Evolutionary conservation across 1,140 invertebrate species (phyloP).

Genomic region (Leguminivora glycinivorella): DNA sequence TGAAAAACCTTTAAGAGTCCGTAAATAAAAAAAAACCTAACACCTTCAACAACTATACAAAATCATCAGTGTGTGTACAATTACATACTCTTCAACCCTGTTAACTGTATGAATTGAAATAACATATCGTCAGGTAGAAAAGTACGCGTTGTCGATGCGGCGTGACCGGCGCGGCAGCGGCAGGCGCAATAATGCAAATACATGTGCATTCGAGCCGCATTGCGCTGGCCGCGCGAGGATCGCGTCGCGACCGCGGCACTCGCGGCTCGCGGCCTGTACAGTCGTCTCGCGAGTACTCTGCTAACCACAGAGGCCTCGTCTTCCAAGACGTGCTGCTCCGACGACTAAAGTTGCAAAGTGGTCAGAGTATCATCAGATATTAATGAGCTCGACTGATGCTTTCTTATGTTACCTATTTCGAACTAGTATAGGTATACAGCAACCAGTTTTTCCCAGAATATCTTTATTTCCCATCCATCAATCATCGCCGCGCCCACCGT

Average conservation of each 20-base stretch:
- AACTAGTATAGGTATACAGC: not conserved
- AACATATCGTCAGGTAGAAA: not conserved
- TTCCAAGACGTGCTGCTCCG: not conserved
- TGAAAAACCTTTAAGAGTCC: too few relatives aligned
- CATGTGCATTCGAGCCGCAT: constrained; percentile 11
- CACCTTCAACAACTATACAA: too few relatives aligned
- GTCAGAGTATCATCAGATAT: not conserved
- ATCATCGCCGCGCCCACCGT: constrained; percentile 5
- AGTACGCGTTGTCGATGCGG: not conserved
- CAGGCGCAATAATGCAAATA: constrained; percentile 16
- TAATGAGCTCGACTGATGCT: not conserved
- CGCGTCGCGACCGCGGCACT: too few relatives aligned
- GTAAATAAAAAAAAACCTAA: too few relatives aligned
- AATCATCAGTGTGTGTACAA: too few relatives aligned
- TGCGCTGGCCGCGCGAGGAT: not conserved
- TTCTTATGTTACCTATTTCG: not conserved
- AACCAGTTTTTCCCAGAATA: not conserved
- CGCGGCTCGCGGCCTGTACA: not conserved
- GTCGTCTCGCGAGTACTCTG: not conserved
- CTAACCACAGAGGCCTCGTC: not conserved
- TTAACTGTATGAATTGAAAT: not conserved
- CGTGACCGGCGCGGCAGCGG: not conserved
- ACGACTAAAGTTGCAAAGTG: not conserved
- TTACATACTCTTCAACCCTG: too few relatives aligned
- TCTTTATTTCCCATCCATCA: constrained; percentile 6